Evolutionary conservation across 2,797 vertebrate genomes (phyloP).

Genomic region (Acanthopagrus latus): DNA sequence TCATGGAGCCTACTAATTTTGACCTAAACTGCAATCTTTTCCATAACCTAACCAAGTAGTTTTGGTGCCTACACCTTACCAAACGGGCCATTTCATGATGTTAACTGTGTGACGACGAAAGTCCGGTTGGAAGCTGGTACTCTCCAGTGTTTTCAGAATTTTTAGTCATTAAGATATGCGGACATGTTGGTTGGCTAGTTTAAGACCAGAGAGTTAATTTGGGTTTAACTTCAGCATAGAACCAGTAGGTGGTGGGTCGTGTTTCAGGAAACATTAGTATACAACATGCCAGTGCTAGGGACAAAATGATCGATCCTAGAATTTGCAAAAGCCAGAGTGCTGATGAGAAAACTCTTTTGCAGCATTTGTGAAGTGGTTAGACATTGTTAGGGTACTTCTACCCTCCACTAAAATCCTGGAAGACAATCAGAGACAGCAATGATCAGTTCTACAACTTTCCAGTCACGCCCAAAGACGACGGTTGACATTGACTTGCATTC

Average conservation of each 20-base stretch:
- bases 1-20: too few relatives aligned
- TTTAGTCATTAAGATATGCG: too few relatives aligned
- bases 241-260: not conserved
- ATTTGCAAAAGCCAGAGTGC: not conserved
- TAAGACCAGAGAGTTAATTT: too few relatives aligned
- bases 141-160: too few relatives aligned
- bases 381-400: not conserved
- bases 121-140: too few relatives aligned
- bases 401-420: not conserved
- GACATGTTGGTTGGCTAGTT: too few relatives aligned
- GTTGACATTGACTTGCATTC: constrained; percentile 19
- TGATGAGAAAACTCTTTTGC: not conserved
- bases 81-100: too few relatives aligned
- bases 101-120: too few relatives aligned
- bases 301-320: not conserved
- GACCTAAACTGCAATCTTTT: too few relatives aligned
- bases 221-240: too few relatives aligned
- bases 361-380: not conserved
- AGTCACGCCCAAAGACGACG: not conserved
- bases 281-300: not conserved
- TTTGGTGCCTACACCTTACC: too few relatives aligned
- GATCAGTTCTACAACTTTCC: not conserved
- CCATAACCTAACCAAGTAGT: too few relatives aligned
- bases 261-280: not conserved
- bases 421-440: not conserved